Conservation (phyloP, 2,888 invertebrate species). For the Nineta flava region DNA sequence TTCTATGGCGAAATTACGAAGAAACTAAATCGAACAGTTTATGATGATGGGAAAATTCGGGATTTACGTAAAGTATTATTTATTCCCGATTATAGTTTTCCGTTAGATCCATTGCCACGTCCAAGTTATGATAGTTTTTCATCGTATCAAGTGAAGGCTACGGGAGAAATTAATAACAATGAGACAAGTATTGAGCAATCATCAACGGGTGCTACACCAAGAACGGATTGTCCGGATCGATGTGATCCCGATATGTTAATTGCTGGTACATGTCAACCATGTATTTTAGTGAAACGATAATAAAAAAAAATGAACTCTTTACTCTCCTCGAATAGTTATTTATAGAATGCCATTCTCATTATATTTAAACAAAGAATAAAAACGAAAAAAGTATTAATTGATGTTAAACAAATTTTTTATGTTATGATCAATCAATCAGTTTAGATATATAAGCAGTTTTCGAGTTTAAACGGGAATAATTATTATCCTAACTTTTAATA, state of each 20-base stretch:
- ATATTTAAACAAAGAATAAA: no score
- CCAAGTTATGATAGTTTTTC: slow-evolving; percentile 25
- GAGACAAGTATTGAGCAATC: not conserved
- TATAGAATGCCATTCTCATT: no score
- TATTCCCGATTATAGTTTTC: slow-evolving; percentile 29
- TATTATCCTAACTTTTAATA: no score
- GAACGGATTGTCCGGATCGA: slow-evolving; percentile 38
- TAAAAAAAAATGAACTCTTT: not conserved
- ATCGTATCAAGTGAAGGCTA: slow-evolving; percentile 22
- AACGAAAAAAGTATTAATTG: no score
- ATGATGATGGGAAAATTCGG: slow-evolving; percentile 19
- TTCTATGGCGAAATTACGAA: not conserved
- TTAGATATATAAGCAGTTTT: no score
- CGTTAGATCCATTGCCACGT: slow-evolving; percentile 21
- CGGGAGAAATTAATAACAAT: not conserved
- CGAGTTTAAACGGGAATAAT: no score
- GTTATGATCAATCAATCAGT: no score
- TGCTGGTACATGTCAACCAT: slow-evolving; percentile 48
- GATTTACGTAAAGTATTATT: slow-evolving; percentile 22
- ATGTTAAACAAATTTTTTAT: no score
- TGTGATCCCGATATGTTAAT: slow-evolving; percentile 45
- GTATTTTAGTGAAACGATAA: slow-evolving; percentile 32
- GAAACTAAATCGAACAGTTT: slow-evolving; percentile 4
- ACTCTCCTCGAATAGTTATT: no score
- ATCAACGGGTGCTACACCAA: slow-evolving; percentile 16